phyloP scores from a whole-genome alignment of 2,113 vertebrate species.

The Oryzias celebensis region DNA sequence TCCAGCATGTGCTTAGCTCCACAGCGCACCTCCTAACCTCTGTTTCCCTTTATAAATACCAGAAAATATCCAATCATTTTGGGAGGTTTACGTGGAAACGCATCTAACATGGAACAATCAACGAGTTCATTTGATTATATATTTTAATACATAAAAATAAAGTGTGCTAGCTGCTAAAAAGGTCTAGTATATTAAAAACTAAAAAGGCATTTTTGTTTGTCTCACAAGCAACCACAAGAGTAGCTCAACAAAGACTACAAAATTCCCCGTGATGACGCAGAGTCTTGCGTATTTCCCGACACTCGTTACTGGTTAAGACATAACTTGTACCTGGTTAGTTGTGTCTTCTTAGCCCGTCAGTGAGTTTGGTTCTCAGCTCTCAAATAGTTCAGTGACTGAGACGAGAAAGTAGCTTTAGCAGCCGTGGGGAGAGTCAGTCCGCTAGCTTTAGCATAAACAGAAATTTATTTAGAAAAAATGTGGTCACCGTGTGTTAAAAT shows the following conservation, averaged over 20 bases:
- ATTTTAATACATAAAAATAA: neutral
- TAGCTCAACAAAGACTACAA: conserved; percentile 44
- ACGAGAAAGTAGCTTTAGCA: conserved; percentile 47
- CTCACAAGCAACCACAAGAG: conserved; percentile 15
- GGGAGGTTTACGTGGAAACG: neutral
- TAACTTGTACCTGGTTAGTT: conserved; percentile 12
- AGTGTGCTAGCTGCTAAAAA: neutral
- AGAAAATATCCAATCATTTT: conserved; percentile 41
- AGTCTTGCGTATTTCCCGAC: conserved; percentile 45
- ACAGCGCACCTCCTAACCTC: conserved; percentile 48
- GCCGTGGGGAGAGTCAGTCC: conserved; percentile 42
- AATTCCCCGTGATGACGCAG: conserved; percentile 55
- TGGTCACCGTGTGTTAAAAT: neutral
- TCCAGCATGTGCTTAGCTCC: conserved; percentile 70
- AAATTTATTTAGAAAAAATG: conserved; percentile 12
- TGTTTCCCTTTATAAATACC: conserved; percentile 13
- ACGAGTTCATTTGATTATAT: neutral
- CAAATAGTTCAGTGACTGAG: neutral
- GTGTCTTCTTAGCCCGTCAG: neutral
- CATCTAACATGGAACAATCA: neutral
- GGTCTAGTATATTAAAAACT: neutral
- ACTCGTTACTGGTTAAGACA: conserved; percentile 11
- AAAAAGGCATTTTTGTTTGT: conserved; percentile 21
- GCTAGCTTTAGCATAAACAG: conserved; percentile 56
- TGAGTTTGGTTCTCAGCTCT: conserved; percentile 10